Conservation (phyloP, 2,888 invertebrate genomes). For the Geotrupes spiniger region DNA sequence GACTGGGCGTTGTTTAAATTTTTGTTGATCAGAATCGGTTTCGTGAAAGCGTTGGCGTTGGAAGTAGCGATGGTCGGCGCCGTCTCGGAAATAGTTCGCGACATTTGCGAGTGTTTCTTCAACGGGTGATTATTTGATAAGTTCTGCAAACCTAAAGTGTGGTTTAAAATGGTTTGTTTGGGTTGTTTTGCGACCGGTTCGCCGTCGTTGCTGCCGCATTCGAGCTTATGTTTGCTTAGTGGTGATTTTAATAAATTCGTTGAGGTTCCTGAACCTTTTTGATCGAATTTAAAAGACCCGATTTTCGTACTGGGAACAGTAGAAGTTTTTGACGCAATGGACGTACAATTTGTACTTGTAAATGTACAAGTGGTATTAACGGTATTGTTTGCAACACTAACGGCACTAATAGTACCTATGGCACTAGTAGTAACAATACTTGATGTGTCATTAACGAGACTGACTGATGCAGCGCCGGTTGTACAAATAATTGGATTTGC, state of each 20-base stretch:
- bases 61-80: slow-evolving; percentile 1
- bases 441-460: no score
- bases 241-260: background rate
- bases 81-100: slow-evolving; percentile 1
- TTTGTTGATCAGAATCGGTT: slow-evolving; percentile 21
- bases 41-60: slow-evolving; percentile 1
- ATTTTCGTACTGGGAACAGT: background rate
- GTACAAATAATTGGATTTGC: no score
- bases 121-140: slow-evolving; percentile 46
- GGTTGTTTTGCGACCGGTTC: slow-evolving; percentile 37
- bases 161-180: slow-evolving; percentile 41
- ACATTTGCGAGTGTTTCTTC: slow-evolving; percentile 33
- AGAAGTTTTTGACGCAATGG: background rate
- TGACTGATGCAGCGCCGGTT: no score
- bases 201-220: slow-evolving; percentile 14
- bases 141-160: slow-evolving; percentile 42
- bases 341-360: background rate
- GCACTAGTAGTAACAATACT: background rate
- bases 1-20: slow-evolving; percentile 7
- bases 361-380: background rate
- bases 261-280: background rate
- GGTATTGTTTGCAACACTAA: background rate
- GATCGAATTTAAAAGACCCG: background rate
- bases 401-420: background rate
- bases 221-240: slow-evolving; percentile 17